Evolutionary conservation across 2,888 invertebrate species (phyloP), one percentile per base, ranked within the genome.

Genomic region (Dexiosoma caninum): DNA sequence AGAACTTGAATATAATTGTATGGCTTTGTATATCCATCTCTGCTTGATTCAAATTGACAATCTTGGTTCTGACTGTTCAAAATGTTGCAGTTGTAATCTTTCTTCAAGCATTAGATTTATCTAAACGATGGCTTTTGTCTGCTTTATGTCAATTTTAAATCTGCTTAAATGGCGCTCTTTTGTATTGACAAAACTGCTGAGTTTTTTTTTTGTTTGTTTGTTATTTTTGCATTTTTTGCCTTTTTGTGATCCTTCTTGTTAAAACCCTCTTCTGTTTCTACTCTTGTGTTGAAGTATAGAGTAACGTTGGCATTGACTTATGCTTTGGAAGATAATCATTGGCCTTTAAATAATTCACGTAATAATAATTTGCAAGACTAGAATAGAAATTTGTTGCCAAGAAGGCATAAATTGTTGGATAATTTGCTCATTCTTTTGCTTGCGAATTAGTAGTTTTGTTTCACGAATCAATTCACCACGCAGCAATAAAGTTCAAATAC

Each of bases 101-200:
- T 53, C n/a, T 64, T 51, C 53, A 64, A 70, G 55, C 59, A 66
- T 35, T 30, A 78, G 69, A 81, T 87, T 85, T 84, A 86, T 86
- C 86, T 87, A 86, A 87, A 86, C 87, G 86, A 87, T 85, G 70
- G 78, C 74, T 78, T 87, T 78, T 66, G 70, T 80, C 59, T 78
- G 71, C 70, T 78, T 78, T 81, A 64, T 78, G 81, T 78, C 87
- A 87, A 85, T 87, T 86, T 83, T 83, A 87, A 86, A 87, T 87
- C 86, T 85, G 86, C 85, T 87, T 87, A 85, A 85, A 85, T 83
- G 84, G 82, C 83, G 84, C 84, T 64, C 75, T 67, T 77, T 46
- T 76, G 53, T 71, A 71, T 80, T 80, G 59, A 67, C 75, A 71
- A 71, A 72, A 57, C 57, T 57, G 64, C 30, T 77, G n/a, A 27